These are phyloP conservation scores for Masticophis lateralis DNA, from an alignment of 2,797 vertebrate species.

Conservation along the genomic window DNA sequence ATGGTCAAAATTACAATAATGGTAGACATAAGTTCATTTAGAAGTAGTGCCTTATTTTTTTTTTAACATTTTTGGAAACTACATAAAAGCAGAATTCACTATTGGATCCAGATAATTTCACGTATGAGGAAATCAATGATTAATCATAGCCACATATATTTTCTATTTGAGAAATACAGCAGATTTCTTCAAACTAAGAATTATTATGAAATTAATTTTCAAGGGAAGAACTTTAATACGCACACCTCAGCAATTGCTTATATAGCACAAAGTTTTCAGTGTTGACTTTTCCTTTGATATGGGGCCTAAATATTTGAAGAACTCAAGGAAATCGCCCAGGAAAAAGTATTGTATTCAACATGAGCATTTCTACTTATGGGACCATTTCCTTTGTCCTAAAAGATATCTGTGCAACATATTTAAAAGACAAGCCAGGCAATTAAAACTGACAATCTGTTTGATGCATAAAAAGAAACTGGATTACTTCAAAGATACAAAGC, in stretches of 20 bases:
- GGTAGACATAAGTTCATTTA: not conserved
- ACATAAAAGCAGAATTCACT: not conserved
- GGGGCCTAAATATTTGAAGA: not conserved
- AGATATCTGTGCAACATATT: not conserved
- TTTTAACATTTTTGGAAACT: not conserved
- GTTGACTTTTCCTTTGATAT: not conserved
- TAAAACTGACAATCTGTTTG: not conserved
- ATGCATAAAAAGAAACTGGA: not conserved
- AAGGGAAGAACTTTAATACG: not conserved
- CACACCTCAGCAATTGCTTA: not conserved
- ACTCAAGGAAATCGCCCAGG: not conserved
- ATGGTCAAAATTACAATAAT: not conserved
- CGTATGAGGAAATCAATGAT: not conserved
- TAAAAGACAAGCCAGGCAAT: not conserved
- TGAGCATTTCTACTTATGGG: not conserved
- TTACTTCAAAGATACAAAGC: not conserved
- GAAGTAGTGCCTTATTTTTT: not conserved
- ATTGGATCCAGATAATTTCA: not conserved
- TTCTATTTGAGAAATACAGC: not conserved
- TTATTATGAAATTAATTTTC: not conserved
- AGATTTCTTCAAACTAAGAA: not conserved
- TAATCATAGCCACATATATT: not conserved
- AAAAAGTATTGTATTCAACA: not conserved
- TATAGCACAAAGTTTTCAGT: not conserved
- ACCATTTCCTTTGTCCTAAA: not conserved